Evolutionary conservation across 2,888 invertebrate species (phyloP), one percentile per base, ranked within the genome.

Genomic region (Sphecodes monilicornis): DNA sequence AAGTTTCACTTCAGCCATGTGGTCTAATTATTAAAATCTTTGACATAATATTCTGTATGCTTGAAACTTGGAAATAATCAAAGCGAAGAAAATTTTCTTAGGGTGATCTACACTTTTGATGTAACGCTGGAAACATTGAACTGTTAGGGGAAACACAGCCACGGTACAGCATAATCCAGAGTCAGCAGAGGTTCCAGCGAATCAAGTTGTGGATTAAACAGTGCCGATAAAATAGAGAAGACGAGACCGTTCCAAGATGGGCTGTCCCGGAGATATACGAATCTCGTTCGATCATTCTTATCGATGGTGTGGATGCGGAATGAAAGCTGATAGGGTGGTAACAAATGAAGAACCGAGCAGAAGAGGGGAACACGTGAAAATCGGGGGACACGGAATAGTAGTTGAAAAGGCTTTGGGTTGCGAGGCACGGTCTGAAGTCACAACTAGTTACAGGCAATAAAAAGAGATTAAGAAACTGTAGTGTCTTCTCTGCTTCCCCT

Each of bases 381-480:
- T 84, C 69, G 78, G 54, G 54, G 76, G 78, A 78, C 78, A 77
- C 72, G 82, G 75, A 77, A 82, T 70, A 70, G 76, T 76, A 73
- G 71, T 68, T 80, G 78, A 76, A 76, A 41, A 76, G 82, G 87
- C 91, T 90, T 93, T 90, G 83, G 90, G 80, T 93, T 92, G 90
- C 92, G 80, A 88, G 85, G 89, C 92, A 91, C 92, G 91, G 86
- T 81, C 83, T 73, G 76, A 82, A 93, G 93, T 92, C 93, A 89
- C 91, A 91, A 91, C 84, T 91, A 92, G 92, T 93, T 93, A 92
- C 92, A 91, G 92, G 89, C 92, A 91, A 93, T 93, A 93, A 93
- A 93, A 93, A 93, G 92, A 91, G 92, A 93, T 93, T 93, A 93
- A 92, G 92, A 93, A 91, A 92, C 91, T 92, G 90, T 90, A 93